Evolutionary conservation across 2,113 vertebrate genomes (phyloP).

Genomic region (Alethe diademata): DNA sequence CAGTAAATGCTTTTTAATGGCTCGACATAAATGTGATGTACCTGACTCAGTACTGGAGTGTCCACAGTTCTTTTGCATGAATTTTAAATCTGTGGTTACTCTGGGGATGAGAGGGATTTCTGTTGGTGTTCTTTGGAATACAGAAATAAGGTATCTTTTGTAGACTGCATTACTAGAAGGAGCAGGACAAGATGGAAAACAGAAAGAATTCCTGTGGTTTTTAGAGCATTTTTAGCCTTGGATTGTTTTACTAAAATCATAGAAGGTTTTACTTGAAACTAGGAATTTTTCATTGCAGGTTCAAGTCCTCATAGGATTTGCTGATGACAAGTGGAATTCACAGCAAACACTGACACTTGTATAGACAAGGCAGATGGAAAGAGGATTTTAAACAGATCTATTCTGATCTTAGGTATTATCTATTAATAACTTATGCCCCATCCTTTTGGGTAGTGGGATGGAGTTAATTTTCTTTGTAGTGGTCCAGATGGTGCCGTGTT

Average conservation of each 20-base stretch:
- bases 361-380: slow-evolving; percentile 24
- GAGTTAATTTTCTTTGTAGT: background rate
- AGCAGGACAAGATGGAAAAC: background rate
- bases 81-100: background rate
- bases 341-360: background rate
- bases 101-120: background rate
- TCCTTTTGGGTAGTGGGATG: background rate
- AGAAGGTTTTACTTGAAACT: background rate
- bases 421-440: slow-evolving; percentile 7
- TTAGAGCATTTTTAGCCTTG: background rate
- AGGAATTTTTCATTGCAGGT: background rate
- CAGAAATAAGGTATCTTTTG: background rate
- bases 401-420: background rate
- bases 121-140: background rate
- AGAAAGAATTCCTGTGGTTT: background rate
- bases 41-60: background rate
- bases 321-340: background rate
- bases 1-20: slow-evolving; percentile 14
- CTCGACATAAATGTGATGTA: background rate
- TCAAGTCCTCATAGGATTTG: background rate
- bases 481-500: slow-evolving; percentile 6
- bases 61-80: background rate
- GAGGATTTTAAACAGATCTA: background rate
- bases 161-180: background rate
- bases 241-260: background rate